A percentile compares a stretch with the other conserved stretches of the same genome.
Conservation (phyloP, 1,140 invertebrate species). For the Portunus trituberculatus region DNA sequence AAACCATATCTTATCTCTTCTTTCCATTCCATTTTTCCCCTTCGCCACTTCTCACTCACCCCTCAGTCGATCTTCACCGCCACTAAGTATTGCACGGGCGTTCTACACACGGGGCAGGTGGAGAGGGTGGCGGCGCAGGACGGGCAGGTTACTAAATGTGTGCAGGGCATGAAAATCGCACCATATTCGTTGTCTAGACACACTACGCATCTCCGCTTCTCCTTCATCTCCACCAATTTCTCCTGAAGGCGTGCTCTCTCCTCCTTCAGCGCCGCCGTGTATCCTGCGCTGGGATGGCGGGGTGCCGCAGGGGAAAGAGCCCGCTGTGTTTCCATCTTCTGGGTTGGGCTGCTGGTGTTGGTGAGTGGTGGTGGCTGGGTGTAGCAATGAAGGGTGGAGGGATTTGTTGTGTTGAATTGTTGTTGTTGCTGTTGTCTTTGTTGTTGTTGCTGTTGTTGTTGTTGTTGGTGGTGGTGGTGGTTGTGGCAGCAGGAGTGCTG, state of each 20-base stretch:
- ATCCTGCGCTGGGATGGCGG: background rate
- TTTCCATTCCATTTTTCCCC: background rate
- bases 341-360: background rate
- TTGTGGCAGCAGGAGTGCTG: background rate
- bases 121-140: slow-evolving; percentile 81
- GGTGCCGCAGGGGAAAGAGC: background rate
- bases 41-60: background rate
- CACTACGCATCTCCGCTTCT: slow-evolving; percentile 82
- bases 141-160: slow-evolving; percentile 82
- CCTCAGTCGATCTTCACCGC: background rate
- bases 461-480: background rate
- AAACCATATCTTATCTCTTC: background rate
- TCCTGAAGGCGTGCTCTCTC: background rate
- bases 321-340: background rate
- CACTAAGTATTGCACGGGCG: slow-evolving; percentile 10
- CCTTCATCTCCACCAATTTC: background rate
- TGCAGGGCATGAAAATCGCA: slow-evolving; percentile 82
- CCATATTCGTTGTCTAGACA: slow-evolving; percentile 82
- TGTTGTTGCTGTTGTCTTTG: background rate
- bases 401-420: background rate
- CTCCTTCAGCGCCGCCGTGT: background rate
- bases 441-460: background rate
- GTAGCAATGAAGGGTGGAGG: background rate
- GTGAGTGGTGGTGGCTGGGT: background rate
- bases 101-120: slow-evolving; percentile 81